Percentiles rank a stretch among this genome's conserved stretches.
These are phyloP conservation scores for Hylaea fasciaria DNA, from an alignment of 2,888 invertebrate species.

Conservation along the genomic window DNA sequence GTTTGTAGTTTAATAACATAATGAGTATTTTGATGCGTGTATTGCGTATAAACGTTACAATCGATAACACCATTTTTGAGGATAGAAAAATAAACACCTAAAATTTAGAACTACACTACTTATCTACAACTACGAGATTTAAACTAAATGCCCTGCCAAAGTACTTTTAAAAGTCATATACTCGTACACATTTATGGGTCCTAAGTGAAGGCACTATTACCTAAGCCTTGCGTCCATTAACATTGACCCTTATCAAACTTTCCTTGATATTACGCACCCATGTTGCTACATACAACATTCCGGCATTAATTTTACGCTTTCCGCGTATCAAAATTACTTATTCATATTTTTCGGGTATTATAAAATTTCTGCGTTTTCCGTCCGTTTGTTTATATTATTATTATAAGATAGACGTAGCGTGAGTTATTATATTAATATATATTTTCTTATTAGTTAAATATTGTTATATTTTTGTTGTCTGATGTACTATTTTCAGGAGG, in stretches of 20 bases:
- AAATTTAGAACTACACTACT: background rate
- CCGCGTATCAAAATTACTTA: slow-evolving; percentile 31
- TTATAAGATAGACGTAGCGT: background rate
- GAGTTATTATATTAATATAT: background rate
- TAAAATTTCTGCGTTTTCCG: slow-evolving; percentile 4
- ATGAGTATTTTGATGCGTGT: too few relatives aligned
- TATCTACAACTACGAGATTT: too few relatives aligned
- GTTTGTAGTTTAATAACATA: too few relatives aligned
- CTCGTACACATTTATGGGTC: slow-evolving; percentile 12
- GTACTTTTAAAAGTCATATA: slow-evolving; percentile 1
- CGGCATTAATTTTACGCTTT: slow-evolving; percentile 39
- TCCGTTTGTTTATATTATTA: background rate
- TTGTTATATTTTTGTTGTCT: too few relatives aligned
- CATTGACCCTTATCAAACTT: slow-evolving; percentile 45
- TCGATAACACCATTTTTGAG: too few relatives aligned
- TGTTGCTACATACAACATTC: slow-evolving; percentile 36
- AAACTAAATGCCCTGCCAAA: background rate
- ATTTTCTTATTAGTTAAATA: too few relatives aligned
- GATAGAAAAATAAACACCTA: too few relatives aligned
- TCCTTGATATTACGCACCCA: slow-evolving; percentile 41
- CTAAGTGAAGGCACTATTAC: slow-evolving; percentile 15
- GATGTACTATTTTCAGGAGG: too few relatives aligned
- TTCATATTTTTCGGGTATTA: slow-evolving; percentile 25
- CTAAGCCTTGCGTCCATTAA: slow-evolving; percentile 31
- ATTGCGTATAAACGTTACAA: too few relatives aligned